Conservation (phyloP, 2,888 invertebrate species). For the Xanthia icteritia region DNA sequence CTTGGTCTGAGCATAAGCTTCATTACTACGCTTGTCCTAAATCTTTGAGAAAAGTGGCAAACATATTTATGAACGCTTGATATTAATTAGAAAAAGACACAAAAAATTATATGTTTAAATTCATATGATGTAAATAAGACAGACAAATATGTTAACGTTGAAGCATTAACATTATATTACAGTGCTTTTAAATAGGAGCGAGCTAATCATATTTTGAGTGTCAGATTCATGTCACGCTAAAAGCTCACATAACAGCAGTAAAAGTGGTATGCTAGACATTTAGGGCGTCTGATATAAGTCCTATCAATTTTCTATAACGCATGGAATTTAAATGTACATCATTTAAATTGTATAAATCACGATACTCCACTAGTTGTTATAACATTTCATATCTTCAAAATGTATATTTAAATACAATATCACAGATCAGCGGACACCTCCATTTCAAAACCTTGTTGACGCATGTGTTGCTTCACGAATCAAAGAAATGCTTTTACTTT, state of each 20-base stretch:
- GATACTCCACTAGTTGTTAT: neutral
- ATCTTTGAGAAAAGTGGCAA: neutral
- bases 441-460: conserved; percentile 62
- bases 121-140: neutral
- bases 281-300: neutral
- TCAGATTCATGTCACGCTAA: neutral
- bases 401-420: conserved; percentile 6
- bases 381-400: conserved; percentile 16
- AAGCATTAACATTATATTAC: neutral
- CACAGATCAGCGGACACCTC: conserved; percentile 18
- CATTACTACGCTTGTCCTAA: neutral
- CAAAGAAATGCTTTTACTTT: conserved; percentile 16
- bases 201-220: neutral
- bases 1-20: neutral
- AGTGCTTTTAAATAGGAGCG: neutral
- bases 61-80: neutral
- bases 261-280: neutral
- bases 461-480: conserved; percentile 49
- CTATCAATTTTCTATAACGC: neutral
- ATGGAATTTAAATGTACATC: neutral
- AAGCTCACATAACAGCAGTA: neutral
- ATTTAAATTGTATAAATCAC: neutral
- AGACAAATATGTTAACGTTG: neutral
- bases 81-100: neutral
- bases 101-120: neutral